A percentile compares a stretch with the other conserved stretches of the same genome.
Conservation (phyloP, 2,888 invertebrate genomes). For the Acanthococcus lagerstroemiae region DNA sequence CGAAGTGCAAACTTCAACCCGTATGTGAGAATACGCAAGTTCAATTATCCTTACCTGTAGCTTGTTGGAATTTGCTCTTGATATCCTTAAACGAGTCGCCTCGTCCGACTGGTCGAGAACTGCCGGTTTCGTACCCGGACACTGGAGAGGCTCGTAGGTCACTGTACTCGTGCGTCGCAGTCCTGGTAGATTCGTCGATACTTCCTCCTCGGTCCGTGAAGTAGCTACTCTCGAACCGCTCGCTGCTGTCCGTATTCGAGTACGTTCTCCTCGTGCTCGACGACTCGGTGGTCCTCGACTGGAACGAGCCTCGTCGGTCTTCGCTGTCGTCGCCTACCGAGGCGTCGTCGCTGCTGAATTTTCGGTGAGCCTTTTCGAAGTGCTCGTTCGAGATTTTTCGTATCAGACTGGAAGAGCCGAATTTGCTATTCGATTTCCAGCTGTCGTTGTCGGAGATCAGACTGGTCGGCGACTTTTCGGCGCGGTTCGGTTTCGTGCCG, state of each 20-base stretch:
- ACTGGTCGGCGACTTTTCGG: not conserved
- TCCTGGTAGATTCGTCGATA: too few relatives aligned
- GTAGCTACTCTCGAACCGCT: slow-evolving; percentile 11
- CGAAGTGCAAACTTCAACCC: too few relatives aligned
- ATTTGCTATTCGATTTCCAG: slow-evolving; percentile 1
- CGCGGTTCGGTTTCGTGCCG: not conserved
- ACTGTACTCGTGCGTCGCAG: not conserved
- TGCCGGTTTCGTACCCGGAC: not conserved
- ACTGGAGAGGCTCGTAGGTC: not conserved
- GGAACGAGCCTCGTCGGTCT: not conserved
- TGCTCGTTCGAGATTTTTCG: slow-evolving; percentile 16
- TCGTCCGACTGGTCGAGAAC: not conserved
- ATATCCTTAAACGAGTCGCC: slow-evolving; percentile 64
- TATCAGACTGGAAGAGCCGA: slow-evolving; percentile 1
- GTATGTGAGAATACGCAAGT: too few relatives aligned
- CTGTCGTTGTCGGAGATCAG: not conserved
- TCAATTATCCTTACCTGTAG: slow-evolving; percentile 49
- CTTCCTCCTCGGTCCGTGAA: not conserved
- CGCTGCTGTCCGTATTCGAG: slow-evolving; percentile 14
- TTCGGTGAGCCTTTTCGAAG: slow-evolving; percentile 17
- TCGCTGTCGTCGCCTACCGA: too few relatives aligned
- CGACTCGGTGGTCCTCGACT: not conserved
- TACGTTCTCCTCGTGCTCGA: not conserved
- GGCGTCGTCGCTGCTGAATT: slow-evolving; percentile 6
- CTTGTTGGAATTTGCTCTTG: slow-evolving; percentile 68